phyloP scores from a whole-genome alignment of 30 jellyfish, hydroid and myxozoan genomes.

The Phacellophora camtschatica region DNA sequence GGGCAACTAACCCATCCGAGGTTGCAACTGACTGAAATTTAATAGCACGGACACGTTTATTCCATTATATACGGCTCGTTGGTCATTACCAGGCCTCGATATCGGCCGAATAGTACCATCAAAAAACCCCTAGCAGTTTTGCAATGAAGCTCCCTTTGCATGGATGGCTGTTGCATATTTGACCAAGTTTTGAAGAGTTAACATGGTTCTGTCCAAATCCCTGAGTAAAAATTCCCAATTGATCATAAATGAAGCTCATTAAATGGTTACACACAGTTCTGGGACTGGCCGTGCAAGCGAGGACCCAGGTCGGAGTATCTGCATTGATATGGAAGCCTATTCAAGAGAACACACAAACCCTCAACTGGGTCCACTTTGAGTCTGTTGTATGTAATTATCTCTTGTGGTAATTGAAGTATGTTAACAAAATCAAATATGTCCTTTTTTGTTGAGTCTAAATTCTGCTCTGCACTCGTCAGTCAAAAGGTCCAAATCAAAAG shows the following conservation, averaged over 20 bases:
- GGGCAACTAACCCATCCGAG: constrained; percentile 3
- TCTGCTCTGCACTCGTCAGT: neutral
- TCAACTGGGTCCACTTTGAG: neutral
- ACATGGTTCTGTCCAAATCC: neutral
- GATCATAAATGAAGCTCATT: neutral
- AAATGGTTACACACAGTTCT: neutral
- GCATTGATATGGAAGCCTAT: neutral
- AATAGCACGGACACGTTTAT: neutral
- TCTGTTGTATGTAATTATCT: neutral
- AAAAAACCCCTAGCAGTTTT: neutral
- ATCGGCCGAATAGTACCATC: no score
- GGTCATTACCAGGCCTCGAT: no score
- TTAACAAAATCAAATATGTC: neutral
- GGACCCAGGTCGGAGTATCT: neutral
- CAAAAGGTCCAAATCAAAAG: neutral
- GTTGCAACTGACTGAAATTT: constrained; percentile 14
- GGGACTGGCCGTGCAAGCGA: neutral
- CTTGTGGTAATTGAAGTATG: neutral
- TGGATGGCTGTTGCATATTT: neutral
- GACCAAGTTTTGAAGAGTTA: neutral
- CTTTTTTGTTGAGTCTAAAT: neutral
- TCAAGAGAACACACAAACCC: neutral
- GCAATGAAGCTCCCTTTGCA: neutral
- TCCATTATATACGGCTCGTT: no score
- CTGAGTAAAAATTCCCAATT: neutral